Base-by-base conservation (phyloP, 1,140 invertebrate genomes). In the Polyergus mexicanus region DNA sequence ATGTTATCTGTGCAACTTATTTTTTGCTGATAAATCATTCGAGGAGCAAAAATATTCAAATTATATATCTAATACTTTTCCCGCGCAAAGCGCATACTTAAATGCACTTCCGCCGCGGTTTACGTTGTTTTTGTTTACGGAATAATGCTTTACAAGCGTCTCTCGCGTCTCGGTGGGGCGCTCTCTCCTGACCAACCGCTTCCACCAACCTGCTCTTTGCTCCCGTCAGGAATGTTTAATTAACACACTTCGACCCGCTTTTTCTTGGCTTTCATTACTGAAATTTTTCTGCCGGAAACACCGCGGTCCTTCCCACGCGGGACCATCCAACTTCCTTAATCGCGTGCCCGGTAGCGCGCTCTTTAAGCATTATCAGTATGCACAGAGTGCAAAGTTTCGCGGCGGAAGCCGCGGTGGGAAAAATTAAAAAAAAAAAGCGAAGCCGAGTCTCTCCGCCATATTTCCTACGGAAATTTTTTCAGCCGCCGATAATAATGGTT, bases 251-350 rank as follows among this genome's bases (percentile, higher is more conserved):
- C 88, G 88, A 86, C 77, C 85, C 72, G 77, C 68, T 89, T 77
- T 76, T 84, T 71, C 88, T 72, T 65, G 76, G 66, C 84, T 81
- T 86, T 71, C 85, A 87, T 89, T 89, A 86, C 78, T 86, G 88
- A 89, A 75, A 89, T 89, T 89, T 89, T 89, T 89, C 88, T 75
- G 66, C 78, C 56, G 71, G 58, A 85, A 89, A 89, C 76, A 66
- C 58, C 75, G 60, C 51, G 44, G 51, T 75, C 66, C 71, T 72
- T 85, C 41, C 65, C 71, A 80, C 62, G 58, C 72, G 62, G 58
- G 84, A 88, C 84, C 44, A 80, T 89, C 74, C 88, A 89, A 89
- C 85, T 89, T 89, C 80, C 88, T 89, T 89, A 89, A 89, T 88
- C 83, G 78, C 74, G 58, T 60, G 63, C 47, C 63, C 65, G 65